phyloP scores from a whole-genome alignment of 2,888 invertebrate genomes.

The Epirrhoe tristata region DNA sequence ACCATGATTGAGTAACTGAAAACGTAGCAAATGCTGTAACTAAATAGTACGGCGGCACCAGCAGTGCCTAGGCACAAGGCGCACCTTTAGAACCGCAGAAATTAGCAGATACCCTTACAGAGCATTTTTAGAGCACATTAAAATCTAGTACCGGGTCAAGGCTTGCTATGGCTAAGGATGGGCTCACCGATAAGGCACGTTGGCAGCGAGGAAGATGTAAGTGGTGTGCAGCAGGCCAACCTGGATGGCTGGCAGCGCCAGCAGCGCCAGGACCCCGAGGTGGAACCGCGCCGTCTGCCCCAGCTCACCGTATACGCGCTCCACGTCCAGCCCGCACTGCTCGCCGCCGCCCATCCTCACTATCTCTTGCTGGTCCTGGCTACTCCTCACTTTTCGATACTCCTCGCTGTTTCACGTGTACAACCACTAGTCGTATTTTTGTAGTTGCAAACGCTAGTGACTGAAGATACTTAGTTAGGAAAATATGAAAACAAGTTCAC shows the following conservation, averaged over 20 bases:
- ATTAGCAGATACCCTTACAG: too few relatives aligned
- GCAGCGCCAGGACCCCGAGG: slow-evolving; percentile 58
- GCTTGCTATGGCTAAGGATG: too few relatives aligned
- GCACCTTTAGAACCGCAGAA: too few relatives aligned
- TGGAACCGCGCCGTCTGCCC: slow-evolving; percentile 72
- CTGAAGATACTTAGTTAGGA: slow-evolving; percentile 12
- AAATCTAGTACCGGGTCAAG: too few relatives aligned
- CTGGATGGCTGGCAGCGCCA: slow-evolving; percentile 77
- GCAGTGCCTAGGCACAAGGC: too few relatives aligned
- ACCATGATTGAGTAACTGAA: too few relatives aligned
- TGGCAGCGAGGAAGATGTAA: slow-evolving; percentile 85
- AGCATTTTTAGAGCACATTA: too few relatives aligned
- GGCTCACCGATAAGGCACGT: slow-evolving; percentile 82
- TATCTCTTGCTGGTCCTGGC: neutral
- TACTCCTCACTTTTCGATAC: neutral
- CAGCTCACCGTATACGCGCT: slow-evolving; percentile 66
- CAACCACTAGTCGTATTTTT: neutral
- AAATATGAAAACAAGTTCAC: neutral
- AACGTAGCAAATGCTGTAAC: too few relatives aligned
- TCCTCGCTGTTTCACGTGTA: neutral
- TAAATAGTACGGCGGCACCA: too few relatives aligned
- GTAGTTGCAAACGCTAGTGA: too few relatives aligned
- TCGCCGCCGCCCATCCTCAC: neutral
- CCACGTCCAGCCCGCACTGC: slow-evolving; percentile 34
- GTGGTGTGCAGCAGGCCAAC: slow-evolving; percentile 83